Conservation (phyloP, 2,797 vertebrate species). For the Sternarchorhynchus goeldii region DNA sequence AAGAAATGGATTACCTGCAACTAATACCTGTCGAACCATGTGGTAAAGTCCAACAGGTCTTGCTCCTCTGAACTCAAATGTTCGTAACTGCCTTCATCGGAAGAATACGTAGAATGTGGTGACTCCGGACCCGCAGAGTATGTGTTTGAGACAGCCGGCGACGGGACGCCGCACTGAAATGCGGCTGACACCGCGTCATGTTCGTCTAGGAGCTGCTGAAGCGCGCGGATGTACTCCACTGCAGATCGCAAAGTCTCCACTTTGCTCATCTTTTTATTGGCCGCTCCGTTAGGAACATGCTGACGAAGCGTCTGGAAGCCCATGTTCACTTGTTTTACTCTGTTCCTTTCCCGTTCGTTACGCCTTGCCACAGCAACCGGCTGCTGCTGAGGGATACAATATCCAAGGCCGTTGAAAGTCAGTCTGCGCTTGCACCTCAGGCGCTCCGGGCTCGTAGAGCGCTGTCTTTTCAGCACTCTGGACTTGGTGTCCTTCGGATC, state of each 20-base stretch:
- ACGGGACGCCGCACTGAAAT: conserved; percentile 63
- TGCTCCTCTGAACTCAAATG: conserved; percentile 75
- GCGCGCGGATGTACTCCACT: conserved; percentile 83
- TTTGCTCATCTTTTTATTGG: conserved; percentile 86
- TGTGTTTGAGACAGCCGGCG: conserved; percentile 53
- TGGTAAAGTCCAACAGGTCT: conserved; percentile 79
- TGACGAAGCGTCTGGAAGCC: conserved; percentile 84
- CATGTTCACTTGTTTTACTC: conserved; percentile 83
- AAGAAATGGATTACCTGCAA: conserved; percentile 28
- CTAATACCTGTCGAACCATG: conserved; percentile 81
- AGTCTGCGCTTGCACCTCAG: conserved; percentile 77
- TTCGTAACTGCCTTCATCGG: conserved; percentile 78
- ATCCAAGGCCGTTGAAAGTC: conserved; percentile 61
- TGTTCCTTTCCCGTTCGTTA: conserved; percentile 84
- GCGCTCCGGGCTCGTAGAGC: conserved; percentile 72
- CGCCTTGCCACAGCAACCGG: conserved; percentile 76
- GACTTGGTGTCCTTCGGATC: neutral
- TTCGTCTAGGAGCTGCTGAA: conserved; percentile 81
- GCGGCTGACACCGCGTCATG: conserved; percentile 72
- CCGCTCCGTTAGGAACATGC: conserved; percentile 80
- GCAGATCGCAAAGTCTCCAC: conserved; percentile 87
- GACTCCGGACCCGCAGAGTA: conserved; percentile 74
- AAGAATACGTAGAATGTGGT: conserved; percentile 74
- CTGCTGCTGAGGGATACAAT: conserved; percentile 57
- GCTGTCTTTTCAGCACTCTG: conserved; percentile 58